A percentile compares a stretch with the other conserved stretches of the same genome.
Conservation (phyloP, 2,888 invertebrate genomes). For the Sphecodes monilicornis region DNA sequence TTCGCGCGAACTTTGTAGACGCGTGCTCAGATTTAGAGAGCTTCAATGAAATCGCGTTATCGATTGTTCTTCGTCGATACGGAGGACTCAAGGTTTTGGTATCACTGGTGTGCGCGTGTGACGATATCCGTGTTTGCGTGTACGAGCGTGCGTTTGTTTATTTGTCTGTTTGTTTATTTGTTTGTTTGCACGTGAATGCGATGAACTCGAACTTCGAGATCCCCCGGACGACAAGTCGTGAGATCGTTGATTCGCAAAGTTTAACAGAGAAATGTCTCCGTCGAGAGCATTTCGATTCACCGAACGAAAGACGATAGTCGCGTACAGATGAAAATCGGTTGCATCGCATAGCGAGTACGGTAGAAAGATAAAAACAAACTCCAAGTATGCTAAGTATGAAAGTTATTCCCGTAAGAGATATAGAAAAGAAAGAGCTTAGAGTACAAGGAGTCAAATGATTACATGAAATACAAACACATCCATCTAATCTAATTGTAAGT, state of each 20-base stretch:
- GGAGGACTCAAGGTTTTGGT: constrained; percentile 14
- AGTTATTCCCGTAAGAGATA: constrained; percentile 79
- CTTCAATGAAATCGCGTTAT: constrained; percentile 42
- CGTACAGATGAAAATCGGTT: constrained; percentile 53
- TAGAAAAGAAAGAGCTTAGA: constrained; percentile 80
- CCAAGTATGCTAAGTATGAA: constrained; percentile 81
- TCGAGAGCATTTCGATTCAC: constrained; percentile 23
- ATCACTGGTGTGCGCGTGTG: background rate
- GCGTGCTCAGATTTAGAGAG: constrained; percentile 47
- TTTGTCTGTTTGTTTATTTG: background rate
- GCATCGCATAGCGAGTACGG: constrained; percentile 72
- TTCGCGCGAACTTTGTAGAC: constrained; percentile 36
- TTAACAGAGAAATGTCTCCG: constrained; percentile 42
- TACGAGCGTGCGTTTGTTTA: background rate
- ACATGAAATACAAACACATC: constrained; percentile 82
- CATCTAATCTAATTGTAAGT: constrained; percentile 79
- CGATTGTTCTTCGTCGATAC: background rate
- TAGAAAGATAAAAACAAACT: constrained; percentile 82
- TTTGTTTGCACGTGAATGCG: background rate
- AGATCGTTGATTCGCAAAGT: constrained; percentile 43
- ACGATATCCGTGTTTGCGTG: background rate
- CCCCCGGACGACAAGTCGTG: constrained; percentile 36
- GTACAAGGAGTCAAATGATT: constrained; percentile 79
- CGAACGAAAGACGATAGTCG: constrained; percentile 29
- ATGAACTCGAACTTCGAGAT: constrained; percentile 36